Conservation (phyloP, 2,113 vertebrate genomes). For the pig (Sus scrofa) region T2T-Sscrofa CM000824.6:46002001-46002500, state of each 20-base stretch:
- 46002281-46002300: not conserved
- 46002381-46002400: not conserved
- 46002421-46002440: not conserved
- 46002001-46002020: conserved; percentile 21
- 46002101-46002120: not conserved
- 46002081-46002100: not conserved
- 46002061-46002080: conserved; percentile 24
- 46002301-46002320: not conserved
- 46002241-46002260: not conserved
- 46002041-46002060: conserved; percentile 39
- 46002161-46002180: not conserved
- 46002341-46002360: not conserved
- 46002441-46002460: not conserved
- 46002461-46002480: not conserved
- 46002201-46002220: conserved; percentile 38
- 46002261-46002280: not conserved
- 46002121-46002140: not conserved
- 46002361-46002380: not conserved
- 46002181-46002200: not conserved
- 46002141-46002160: conserved; percentile 35
- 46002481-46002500: not conserved
- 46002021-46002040: conserved; percentile 8
- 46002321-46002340: not conserved
- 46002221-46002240: not conserved
- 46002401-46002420: not conserved